Evolutionary conservation across 2,113 vertebrate genomes (phyloP).

Genomic region (Amphilophus citrinellus): DNA sequence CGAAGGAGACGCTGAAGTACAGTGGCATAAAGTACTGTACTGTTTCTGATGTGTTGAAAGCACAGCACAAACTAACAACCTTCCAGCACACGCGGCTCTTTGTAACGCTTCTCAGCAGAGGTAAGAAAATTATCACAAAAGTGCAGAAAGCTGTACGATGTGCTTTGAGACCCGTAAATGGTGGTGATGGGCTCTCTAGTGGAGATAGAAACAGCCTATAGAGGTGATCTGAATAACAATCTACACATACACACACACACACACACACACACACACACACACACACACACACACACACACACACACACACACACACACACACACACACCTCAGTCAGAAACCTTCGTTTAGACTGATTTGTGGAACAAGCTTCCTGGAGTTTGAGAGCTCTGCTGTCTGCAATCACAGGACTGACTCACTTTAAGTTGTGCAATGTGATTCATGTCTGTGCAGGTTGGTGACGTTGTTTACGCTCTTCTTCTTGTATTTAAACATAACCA

Average conservation of each 20-base stretch:
- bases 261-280: not conserved
- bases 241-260: not conserved
- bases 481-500: conserved; percentile 58
- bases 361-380: conserved; percentile 51
- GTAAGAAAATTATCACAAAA: conserved; percentile 28
- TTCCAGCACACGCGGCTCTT: conserved; percentile 27
- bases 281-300: too few species aligned
- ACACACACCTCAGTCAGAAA: not conserved
- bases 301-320: not conserved
- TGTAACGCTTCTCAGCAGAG: conserved; percentile 21
- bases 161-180: conserved; percentile 33
- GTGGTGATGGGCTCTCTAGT: conserved; percentile 12
- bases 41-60: conserved; percentile 29
- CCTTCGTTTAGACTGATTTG: conserved; percentile 51
- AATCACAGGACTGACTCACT: conserved; percentile 57
- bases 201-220: conserved; percentile 13
- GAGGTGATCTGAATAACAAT: conserved; percentile 38
- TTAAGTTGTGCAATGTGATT: conserved; percentile 58
- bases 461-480: conserved; percentile 33
- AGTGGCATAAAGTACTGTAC: not conserved
- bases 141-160: not conserved
- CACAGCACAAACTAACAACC: conserved; percentile 33
- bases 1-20: conserved; percentile 15
- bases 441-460: conserved; percentile 65
- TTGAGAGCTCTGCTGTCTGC: not conserved